A percentile compares a stretch with the other conserved stretches of the same genome.
Conservation (phyloP, 2,113 vertebrate genomes). For the western clawed frog (Xenopus tropicalis) region UCB_Xtro_10.0 CM004448.2:106144501-106145000, state of each 20-base stretch:
- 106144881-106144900: conserved; percentile 59
- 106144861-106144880: conserved; percentile 49
- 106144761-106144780: conserved; percentile 4
- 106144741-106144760: conserved; percentile 5
- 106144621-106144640: conserved; percentile 47
- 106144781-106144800: conserved; percentile 26
- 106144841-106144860: conserved; percentile 51
- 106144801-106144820: conserved; percentile 46
- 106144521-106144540: conserved; percentile 67
- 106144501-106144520: conserved; percentile 79
- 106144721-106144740: conserved; percentile 61
- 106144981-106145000: conserved; percentile 67
- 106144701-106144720: conserved; percentile 64
- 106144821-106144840: conserved; percentile 71
- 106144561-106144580: conserved; percentile 22
- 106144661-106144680: conserved; percentile 79
- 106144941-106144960: conserved; percentile 52
- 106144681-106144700: conserved; percentile 66
- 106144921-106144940: conserved; percentile 63
- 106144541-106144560: conserved; percentile 60
- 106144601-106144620: conserved; percentile 55
- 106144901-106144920: conserved; percentile 65
- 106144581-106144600: conserved; percentile 41
- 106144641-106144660: conserved; percentile 73
- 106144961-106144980: conserved; percentile 60